Base-by-base conservation (phyloP, 2,113 vertebrate species). In the Heteronetta atricapilla region DNA sequence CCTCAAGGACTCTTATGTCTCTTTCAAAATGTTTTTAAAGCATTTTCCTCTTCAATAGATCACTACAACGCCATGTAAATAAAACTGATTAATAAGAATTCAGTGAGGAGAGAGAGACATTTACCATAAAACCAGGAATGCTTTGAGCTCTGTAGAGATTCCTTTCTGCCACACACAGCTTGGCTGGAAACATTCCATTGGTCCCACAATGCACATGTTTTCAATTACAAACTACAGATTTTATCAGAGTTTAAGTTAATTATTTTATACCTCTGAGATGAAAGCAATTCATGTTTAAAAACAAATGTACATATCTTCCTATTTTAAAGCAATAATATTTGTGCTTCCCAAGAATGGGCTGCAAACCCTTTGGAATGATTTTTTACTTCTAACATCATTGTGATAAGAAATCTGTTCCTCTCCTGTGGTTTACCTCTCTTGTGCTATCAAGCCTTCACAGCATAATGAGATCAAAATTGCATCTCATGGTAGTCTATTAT, bases 41-140 rank as follows among this genome's bases (percentile, higher is more conserved):
- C 46, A 52, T 94, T 97, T 95, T 79, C 76, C 89, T 96, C 85
- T 95, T 97, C 82, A 87, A 68, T 76, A n/a, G 21, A 95, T 96
- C 76, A 79, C 94, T 96, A 94, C 96, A 97, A 97, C 2, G 46
- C 95, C 96, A 95, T 83, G 96, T 94, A 98, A 97, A 97, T 96
- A 98, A 97, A 97, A 94, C 81, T 96, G 95, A 97, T 97, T 97
- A 97, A 97, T 98, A 97, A 97, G 97, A 97, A 96, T 95, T 97
- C 94, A 95, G 81, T 86, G 95, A 96, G 97, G 96, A 95, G 94
- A 91, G 96, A 96, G 91, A 95, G 86, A 95, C 84, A 96, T 95
- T 97, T 87, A 88, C 93, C 92, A 94, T 98, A 97, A 98, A 98
- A 96, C 64, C 79, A 94, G 78, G 94, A 98, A 97, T 95, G 96